A percentile compares a stretch with the other conserved stretches of the same genome.
Conservation (phyloP, 2,113 vertebrate genomes). For the Actenoides hombroni region DNA sequence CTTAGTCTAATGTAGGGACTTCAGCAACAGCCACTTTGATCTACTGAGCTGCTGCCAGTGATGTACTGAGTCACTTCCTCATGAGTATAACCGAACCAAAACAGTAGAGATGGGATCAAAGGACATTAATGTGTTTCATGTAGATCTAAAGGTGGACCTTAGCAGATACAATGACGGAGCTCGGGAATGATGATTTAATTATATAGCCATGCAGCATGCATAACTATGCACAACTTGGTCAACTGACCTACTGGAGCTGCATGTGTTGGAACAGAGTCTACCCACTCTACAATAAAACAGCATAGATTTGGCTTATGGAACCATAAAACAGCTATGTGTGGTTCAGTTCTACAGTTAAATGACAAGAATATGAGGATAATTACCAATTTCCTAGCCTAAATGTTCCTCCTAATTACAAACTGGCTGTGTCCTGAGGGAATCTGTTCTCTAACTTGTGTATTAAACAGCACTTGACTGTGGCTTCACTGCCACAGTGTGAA, state of each 20-base stretch:
- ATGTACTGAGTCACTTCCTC: background rate
- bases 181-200: background rate
- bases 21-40: background rate
- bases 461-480: background rate
- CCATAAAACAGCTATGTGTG: background rate
- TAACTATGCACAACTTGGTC: background rate
- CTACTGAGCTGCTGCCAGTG: background rate
- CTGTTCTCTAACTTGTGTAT: background rate
- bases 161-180: background rate
- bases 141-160: background rate
- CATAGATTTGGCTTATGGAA: background rate
- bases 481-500: background rate
- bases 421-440: background rate
- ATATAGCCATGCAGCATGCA: background rate
- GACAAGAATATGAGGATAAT: background rate
- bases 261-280: background rate
- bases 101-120: background rate
- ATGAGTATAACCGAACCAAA: background rate
- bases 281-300: background rate
- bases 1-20: accelerated
- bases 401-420: conserved; percentile 4
- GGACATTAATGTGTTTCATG: accelerated
- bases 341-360: background rate
- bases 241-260: background rate
- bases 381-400: background rate